Conservation (phyloP, 2,113 vertebrate species). For the Proterorhinus semilunaris region DNA sequence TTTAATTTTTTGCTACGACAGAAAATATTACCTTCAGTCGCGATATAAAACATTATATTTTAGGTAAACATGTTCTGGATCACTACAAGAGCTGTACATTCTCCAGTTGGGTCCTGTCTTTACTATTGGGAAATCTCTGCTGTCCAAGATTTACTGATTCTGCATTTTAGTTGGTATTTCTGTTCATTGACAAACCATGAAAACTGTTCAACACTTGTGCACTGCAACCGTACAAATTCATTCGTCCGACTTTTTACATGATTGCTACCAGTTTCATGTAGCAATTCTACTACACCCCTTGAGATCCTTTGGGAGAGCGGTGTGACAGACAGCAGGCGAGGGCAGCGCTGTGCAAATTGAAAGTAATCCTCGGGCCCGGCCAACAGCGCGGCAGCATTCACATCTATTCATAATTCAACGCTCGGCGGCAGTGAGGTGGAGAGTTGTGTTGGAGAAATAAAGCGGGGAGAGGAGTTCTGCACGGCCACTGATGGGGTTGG, state of each 20-base stretch:
- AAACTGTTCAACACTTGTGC: not conserved
- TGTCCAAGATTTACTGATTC: no score
- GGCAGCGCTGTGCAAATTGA: conserved; percentile 59
- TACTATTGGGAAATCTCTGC: no score
- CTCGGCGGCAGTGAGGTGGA: conserved; percentile 53
- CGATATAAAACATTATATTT: no score
- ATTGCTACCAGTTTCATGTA: conserved; percentile 53
- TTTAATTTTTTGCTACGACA: no score
- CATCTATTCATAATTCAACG: conserved; percentile 72
- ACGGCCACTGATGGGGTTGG: conserved; percentile 43
- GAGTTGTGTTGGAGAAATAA: conserved; percentile 61
- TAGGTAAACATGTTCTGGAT: no score
- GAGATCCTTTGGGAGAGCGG: conserved; percentile 51
- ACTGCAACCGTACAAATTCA: conserved; percentile 28
- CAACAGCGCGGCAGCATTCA: conserved; percentile 43
- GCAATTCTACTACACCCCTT: conserved; percentile 54
- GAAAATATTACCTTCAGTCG: no score
- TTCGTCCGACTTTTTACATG: conserved; percentile 51
- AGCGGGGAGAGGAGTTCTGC: conserved; percentile 44
- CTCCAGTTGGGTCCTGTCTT: no score
- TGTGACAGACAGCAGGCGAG: conserved; percentile 42
- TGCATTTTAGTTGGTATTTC: no score
- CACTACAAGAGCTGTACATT: no score
- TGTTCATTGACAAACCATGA: not conserved
- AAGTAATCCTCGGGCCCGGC: conserved; percentile 59